These are phyloP conservation scores for Delphinus delphis DNA, from an alignment of 2,113 vertebrate species.

Conservation along the genomic window DNA sequence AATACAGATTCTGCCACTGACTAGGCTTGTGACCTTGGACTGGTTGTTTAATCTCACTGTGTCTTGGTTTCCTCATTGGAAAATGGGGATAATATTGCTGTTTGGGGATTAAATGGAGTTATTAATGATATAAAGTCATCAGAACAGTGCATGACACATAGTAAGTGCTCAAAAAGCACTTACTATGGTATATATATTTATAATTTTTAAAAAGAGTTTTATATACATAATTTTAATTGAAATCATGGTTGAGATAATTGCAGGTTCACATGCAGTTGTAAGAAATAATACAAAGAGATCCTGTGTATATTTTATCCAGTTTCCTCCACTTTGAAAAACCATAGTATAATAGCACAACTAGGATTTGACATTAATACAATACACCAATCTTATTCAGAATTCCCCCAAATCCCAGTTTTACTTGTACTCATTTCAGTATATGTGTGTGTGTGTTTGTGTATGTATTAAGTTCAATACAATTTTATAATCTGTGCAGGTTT, in stretches of 20 bases:
- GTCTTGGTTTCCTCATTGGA: neutral
- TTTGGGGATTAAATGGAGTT: neutral
- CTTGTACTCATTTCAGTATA: neutral
- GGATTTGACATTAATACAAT: neutral
- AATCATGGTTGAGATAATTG: neutral
- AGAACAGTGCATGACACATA: neutral
- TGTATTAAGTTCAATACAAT: neutral
- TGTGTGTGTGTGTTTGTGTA: neutral
- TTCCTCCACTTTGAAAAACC: neutral
- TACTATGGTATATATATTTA: neutral
- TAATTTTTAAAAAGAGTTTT: neutral
- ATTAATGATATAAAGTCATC: neutral
- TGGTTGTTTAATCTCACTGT: neutral
- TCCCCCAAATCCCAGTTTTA: neutral
- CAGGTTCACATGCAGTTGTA: neutral
- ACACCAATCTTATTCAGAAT: neutral
- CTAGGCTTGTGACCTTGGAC: neutral
- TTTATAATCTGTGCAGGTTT: neutral
- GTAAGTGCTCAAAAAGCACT: neutral
- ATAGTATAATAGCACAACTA: neutral
- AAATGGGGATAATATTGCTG: neutral
- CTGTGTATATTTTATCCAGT: neutral
- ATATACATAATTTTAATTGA: neutral
- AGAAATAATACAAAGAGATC: neutral
- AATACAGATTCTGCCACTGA: neutral